Base-by-base conservation (phyloP, 2,888 invertebrate species). In the Plagodis dolabraria region DNA sequence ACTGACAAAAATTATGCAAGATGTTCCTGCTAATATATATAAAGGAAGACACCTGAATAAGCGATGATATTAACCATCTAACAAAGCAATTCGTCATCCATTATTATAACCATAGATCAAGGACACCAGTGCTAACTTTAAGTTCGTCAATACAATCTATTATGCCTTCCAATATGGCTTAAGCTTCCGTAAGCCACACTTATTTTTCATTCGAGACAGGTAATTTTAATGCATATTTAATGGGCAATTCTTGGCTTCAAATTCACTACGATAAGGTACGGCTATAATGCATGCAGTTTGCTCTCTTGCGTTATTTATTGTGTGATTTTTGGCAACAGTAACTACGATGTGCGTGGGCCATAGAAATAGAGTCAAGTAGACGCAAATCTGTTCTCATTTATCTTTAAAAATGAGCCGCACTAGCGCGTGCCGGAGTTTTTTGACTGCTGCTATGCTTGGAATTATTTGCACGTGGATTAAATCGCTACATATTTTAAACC, bases 171-270 rank as follows among this genome's bases (percentile, higher is more conserved):
- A 75, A 75, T 76, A 55, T 9, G 35, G 40, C 11, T 50, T 79
- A 80, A 80, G 79, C 77, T 70, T 22, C 68, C 74, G 70, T 71
- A 76, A 79, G 67, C 69, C 65, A 56, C 67, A 73, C 79, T 79
- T 83, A 86, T 88, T 89, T 87, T 87, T 90, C 83, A 88, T 87
- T 80, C 80, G 70, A 74, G 85, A 80, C 91, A 92, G 92, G 92
- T 92, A 92, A 92, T 92, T 92, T 92, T 92, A 92, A 92, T 92
- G 92, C 90, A 92, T 92, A 92, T 89, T 89, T 92, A 92, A 92
- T 91, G 92, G 91, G 85, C 88, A 82, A 87, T 87, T 91, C 89
- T 92, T 92, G 92, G 92, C 92, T 92, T 92, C 90, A 92, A 92
- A 92, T 89, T 85, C 90, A 82, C 87, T 85, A 89, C 88, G 92